Evolutionary conservation across 2,113 vertebrate species (phyloP).

Genomic region (Phylloscopus trochilus): DNA sequence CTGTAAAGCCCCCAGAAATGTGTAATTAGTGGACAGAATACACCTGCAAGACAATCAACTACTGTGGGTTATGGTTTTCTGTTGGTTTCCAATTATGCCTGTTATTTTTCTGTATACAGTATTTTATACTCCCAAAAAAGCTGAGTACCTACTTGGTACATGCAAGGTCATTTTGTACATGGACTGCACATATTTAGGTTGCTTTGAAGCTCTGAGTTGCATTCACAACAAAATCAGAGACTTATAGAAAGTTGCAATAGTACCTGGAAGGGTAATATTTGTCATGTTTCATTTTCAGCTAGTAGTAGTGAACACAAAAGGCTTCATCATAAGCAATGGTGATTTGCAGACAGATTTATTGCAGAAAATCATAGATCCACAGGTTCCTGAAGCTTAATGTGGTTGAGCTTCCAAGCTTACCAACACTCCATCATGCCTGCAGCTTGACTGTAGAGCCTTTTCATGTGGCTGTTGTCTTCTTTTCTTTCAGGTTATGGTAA

Average conservation of each 20-base stretch:
- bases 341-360: not conserved
- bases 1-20: not conserved
- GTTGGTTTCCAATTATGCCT: not conserved
- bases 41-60: not conserved
- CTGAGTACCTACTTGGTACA: not conserved
- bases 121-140: not conserved
- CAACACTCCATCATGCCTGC: not conserved
- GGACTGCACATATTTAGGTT: not conserved
- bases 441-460: not conserved
- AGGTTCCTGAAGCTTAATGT: not conserved
- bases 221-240: not conserved
- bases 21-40: not conserved
- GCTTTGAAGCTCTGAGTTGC: not conserved
- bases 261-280: not conserved
- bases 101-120: not conserved
- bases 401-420: not conserved
- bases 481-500: slow-evolving; percentile 85
- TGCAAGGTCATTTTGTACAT: not conserved
- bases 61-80: not conserved
- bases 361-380: not conserved
- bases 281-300: not conserved
- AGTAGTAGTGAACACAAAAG: not conserved
- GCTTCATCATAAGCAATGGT: not conserved
- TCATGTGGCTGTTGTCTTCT: not conserved
- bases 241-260: not conserved